Evolutionary conservation across 2,113 vertebrate species (phyloP).

Genomic region (Australoheros scitulus): DNA sequence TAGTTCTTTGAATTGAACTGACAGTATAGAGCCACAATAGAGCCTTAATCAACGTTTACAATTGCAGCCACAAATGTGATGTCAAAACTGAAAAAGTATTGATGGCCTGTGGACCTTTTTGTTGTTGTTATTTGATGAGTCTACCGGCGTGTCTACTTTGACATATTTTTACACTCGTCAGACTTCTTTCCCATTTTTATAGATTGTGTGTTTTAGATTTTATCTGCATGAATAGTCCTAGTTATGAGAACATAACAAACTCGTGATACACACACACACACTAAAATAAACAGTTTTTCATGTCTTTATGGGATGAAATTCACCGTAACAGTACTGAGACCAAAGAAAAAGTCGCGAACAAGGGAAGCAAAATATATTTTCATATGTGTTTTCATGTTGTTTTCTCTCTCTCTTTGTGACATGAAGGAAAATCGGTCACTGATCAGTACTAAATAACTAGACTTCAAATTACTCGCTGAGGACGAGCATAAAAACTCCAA

Average conservation of each 20-base stretch:
- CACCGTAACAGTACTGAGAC: neutral
- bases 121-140: neutral
- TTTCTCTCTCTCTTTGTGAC: neutral
- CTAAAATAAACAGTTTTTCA: slow-evolving; percentile 4
- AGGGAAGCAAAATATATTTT: neutral
- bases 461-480: neutral
- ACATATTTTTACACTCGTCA: neutral
- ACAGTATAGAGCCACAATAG: neutral
- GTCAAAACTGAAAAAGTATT: neutral
- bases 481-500: neutral
- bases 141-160: neutral
- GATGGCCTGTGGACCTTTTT: neutral
- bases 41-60: neutral
- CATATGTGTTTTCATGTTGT: neutral
- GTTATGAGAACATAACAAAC: neutral
- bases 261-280: neutral
- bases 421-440: neutral
- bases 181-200: neutral
- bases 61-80: neutral
- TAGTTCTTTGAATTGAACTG: neutral
- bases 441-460: neutral
- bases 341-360: neutral
- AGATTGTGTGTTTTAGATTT: neutral
- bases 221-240: neutral
- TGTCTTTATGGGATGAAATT: slow-evolving; percentile 4